Base-by-base conservation (phyloP, 1,140 invertebrate genomes). In the Calosoma granatense region DNA sequence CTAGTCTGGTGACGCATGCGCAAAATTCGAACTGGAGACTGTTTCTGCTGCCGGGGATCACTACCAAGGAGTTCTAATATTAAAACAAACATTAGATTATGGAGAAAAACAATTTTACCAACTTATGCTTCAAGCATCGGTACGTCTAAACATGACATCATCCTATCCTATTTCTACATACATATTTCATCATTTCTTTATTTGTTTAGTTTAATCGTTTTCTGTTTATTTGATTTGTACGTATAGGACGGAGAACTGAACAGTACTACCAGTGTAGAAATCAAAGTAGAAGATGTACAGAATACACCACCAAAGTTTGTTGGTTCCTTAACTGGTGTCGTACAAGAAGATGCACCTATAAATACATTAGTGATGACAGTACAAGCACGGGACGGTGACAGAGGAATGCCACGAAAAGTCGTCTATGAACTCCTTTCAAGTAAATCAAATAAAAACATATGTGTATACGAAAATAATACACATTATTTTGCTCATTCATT, bases 241-340 rank as follows among this genome's bases (percentile, higher is more conserved):
- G n/a, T n/a, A n/a, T n/a, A 91, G 88, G 91, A 94, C 72, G 92
- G 90, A 0, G 75, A 76, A 3, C 82, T 88, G 62, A 83, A 82
- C 58, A 83, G 81, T 0, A 83, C 80, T 1, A 83, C 86, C 0
- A 81, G 77, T 11, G 82, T 36, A 36, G 83, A 86, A 66, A 82
- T 93, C 17, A 83, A 83, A 58, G 83, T 94, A 0, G 77, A 81
- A 47, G 90, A 94, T 69, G 81, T 91, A 12, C 88, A 91, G 72
- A 88, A 92, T 66, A 84, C 81, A 20, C 87, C 88, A 1, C 90
- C 90, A 0, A 80, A 86, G 30, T 94, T 94, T 72, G 78, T 83
- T 21, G 88, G 89, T 1, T 83, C 88, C 0, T 74, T 92, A 20
- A 86, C 86, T 6, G 87, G 85, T 0, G 81, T 92, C 22, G 79